Conservation (phyloP, 2,113 vertebrate genomes). For the Platanista minor region DNA sequence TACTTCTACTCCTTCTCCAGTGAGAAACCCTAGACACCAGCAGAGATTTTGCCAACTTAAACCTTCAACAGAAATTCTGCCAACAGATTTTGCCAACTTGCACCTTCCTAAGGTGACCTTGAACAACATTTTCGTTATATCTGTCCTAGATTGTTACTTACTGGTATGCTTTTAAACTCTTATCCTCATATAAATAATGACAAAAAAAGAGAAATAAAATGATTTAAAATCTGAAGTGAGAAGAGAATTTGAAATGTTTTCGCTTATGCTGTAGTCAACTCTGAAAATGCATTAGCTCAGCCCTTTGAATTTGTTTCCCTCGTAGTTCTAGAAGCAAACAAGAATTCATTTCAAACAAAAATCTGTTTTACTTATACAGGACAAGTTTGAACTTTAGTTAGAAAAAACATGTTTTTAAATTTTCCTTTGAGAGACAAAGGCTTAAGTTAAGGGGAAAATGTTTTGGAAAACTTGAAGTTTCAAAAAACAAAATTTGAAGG, state of each 20-base stretch:
- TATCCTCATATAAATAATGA: not conserved
- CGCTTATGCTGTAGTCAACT: not conserved
- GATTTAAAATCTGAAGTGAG: not conserved
- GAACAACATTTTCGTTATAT: not conserved
- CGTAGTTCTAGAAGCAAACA: constrained; percentile 29
- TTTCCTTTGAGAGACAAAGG: constrained; percentile 63
- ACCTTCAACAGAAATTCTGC: not conserved
- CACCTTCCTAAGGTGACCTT: not conserved
- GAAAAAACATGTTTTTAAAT: constrained; percentile 54
- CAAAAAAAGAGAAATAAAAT: not conserved
- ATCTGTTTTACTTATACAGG: constrained; percentile 50
- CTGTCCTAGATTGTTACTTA: not conserved
- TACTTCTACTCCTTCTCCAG: not conserved
- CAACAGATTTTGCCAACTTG: not conserved
- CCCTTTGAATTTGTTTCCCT: constrained; percentile 45
- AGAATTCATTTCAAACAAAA: constrained; percentile 56
- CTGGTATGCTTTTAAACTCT: not conserved
- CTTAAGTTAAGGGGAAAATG: constrained; percentile 52
- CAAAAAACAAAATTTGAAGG: constrained; percentile 53
- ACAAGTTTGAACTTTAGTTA: constrained; percentile 53
- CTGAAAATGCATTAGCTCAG: constrained; percentile 13
- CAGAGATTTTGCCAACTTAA: not conserved
- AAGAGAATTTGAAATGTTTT: constrained; percentile 37
- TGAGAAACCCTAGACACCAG: not conserved
- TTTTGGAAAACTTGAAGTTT: constrained; percentile 65